These are phyloP conservation scores for Larimichthys crocea DNA, from an alignment of 2,113 vertebrate species.

Conservation along the genomic window DNA sequence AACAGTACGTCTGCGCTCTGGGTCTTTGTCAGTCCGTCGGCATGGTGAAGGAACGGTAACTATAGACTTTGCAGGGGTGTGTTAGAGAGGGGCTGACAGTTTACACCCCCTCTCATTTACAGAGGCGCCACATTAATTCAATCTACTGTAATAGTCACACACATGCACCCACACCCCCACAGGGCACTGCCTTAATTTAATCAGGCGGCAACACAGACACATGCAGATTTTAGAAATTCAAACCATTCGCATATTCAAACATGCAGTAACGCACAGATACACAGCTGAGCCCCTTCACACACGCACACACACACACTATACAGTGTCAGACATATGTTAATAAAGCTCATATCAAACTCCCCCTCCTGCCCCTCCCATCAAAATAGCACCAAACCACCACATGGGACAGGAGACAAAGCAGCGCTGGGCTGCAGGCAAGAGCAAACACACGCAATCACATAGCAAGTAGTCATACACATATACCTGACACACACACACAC, in stretches of 20 bases:
- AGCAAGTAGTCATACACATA: slow-evolving; percentile 13
- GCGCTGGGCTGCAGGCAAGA: slow-evolving; percentile 52
- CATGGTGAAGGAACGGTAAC: slow-evolving; percentile 22
- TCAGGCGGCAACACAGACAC: slow-evolving; percentile 49
- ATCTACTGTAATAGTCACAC: slow-evolving; percentile 59
- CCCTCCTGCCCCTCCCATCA: slow-evolving; percentile 36
- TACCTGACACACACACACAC: background rate
- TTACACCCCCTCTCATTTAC: slow-evolving; percentile 65
- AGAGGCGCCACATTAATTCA: slow-evolving; percentile 69
- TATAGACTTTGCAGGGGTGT: slow-evolving; percentile 31
- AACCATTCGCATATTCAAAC: slow-evolving; percentile 75
- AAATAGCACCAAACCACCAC: slow-evolving; percentile 57
- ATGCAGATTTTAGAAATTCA: slow-evolving; percentile 68
- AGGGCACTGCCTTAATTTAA: slow-evolving; percentile 65
- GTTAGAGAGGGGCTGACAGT: slow-evolving; percentile 39
- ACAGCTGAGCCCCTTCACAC: slow-evolving; percentile 62
- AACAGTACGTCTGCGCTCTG: background rate
- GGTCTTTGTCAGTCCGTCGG: slow-evolving; percentile 24
- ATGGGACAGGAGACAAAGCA: slow-evolving; percentile 65
- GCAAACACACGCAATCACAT: slow-evolving; percentile 50
- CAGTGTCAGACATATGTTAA: slow-evolving; percentile 69
- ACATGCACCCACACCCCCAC: slow-evolving; percentile 35
- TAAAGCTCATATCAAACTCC: slow-evolving; percentile 59
- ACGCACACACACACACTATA: background rate
- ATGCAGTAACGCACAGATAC: slow-evolving; percentile 43